Evolutionary conservation across 2,888 invertebrate genomes (phyloP), one percentile per base, ranked within the genome.

Genomic region (Hemistola chrysoprasaria): DNA sequence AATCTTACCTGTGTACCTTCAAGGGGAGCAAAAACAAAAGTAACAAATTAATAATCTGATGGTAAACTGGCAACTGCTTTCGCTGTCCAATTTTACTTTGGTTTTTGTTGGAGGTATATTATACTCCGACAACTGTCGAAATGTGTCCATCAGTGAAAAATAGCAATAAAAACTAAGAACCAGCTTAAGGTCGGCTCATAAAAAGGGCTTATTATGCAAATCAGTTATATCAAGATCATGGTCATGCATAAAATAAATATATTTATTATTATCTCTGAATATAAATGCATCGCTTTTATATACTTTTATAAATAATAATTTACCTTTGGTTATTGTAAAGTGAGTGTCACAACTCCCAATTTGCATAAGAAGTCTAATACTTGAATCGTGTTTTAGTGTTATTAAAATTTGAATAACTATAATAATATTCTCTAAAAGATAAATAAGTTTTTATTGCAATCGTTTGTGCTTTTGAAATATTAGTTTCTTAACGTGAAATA

Each of bases 1-100:
- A 53, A 47, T 53, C 53, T 69, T 71, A 76, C 72, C 71, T 65
- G 52, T 47, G 44, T 42, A 40, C 37, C 59, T 33, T 51, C 38
- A 39, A 41, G 32, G 26, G 11, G 43, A 45, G 40, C 31, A 47
- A 36, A 34, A 32, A 43, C 36, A 46, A 27, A 22, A 23, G 20
- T 10, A n/a, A 29, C 21, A 28, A 35, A 36, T 32, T 9, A 32
- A 4, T 32, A 6, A 30, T 27, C 1, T 11, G 21, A 26, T 11
- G 5, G 6, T 3, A 26, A 26, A 24, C 9, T 8, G 27, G 27
- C 3, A 16, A 26, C 6, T 3, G 21, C 10, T 10, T 10, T 10
- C 21, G 21, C 21, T 21, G 25, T 10, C 33, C 3, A 25, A 25
- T 25, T 25, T 8, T n/a, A 11, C 21, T 30, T 11, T 32, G 9